Evolutionary conservation across 2,113 vertebrate genomes (phyloP), one percentile per base, ranked within the genome.

Genomic region (Raja brachyura): DNA sequence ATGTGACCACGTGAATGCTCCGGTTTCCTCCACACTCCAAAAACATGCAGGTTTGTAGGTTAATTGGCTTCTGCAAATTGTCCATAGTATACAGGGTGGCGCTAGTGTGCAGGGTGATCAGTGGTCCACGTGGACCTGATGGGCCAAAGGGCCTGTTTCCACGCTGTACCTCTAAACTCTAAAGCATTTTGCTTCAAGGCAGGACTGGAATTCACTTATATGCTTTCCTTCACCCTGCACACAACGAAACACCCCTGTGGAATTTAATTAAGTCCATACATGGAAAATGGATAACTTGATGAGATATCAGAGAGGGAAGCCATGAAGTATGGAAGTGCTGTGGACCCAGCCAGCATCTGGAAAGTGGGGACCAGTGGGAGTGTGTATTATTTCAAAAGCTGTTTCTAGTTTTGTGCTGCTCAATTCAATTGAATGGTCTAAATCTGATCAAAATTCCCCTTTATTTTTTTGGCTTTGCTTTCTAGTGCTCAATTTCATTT

Each of bases 401-500:
- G 59, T 88, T 88, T 63, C 59, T 16, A 63, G 59, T 63, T 63
- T 88, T 59, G 13, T 16, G 13, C n/a, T 9, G 25, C 79, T 56
- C 48, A 2, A 14, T 85, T 59, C 54, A 22, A 61, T 61, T n/a
- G 25, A n/a, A 54, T 63, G 28, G 13, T 63, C 59, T 31, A 4
- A 31, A 59, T 31, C n/a, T n/a, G 14, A 31, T 88, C 18, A 6
- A 13, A 25, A 18, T 63, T 63, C 31, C 56, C 33, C 31, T 88
- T 16, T 18, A 14, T 61, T 63, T 61, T 63, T 28, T 63, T 88
- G 83, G 83, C 83, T 63, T 88, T n/a, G 28, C 28, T 63, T 63
- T 31, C 59, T 88, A 6, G 1, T 66, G 83, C 61, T 86, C 61
- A 86, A 88, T 88, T 88, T 88, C 16, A 61, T 63, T 88, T 88